These are phyloP conservation scores for Intellagama lesueurii DNA, from an alignment of 2,797 vertebrate genomes.

Conservation along the genomic window DNA sequence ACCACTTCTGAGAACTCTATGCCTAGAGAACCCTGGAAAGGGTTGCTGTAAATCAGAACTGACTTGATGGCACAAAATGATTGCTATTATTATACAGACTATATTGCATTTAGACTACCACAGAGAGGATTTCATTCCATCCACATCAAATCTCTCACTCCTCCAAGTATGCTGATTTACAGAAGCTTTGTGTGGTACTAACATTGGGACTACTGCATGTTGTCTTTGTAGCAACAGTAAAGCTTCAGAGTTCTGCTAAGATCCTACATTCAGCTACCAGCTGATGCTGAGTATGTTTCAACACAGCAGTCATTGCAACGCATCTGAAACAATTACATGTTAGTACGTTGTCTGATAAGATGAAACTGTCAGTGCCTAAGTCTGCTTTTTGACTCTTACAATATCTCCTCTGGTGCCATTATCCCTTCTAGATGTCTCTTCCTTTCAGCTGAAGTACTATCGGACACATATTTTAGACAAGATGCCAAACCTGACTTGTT, in stretches of 20 bases:
- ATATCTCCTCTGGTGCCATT: neutral
- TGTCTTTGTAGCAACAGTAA: neutral
- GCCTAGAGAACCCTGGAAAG: too few relatives aligned
- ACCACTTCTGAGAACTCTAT: too few relatives aligned
- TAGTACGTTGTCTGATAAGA: neutral
- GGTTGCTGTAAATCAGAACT: too few relatives aligned
- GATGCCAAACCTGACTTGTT: slow-evolving; percentile 11
- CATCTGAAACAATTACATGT: neutral
- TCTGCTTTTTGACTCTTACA: slow-evolving; percentile 13
- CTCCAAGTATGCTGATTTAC: neutral
- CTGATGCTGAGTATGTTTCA: neutral
- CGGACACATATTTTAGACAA: slow-evolving; percentile 13
- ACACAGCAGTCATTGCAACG: neutral
- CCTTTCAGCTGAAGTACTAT: neutral
- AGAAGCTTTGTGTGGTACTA: neutral
- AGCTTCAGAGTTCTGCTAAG: neutral
- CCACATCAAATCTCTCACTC: neutral
- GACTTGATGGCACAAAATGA: too few relatives aligned
- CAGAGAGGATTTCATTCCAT: neutral
- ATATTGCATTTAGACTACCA: neutral
- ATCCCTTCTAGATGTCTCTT: neutral
- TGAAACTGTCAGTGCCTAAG: neutral
- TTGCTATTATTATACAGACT: too few relatives aligned
- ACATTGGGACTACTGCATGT: neutral
- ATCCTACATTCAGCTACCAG: neutral